Percentiles rank a stretch among this genome's conserved stretches.
phyloP scores from a whole-genome alignment of 2,888 invertebrate species.

The Slavum lentiscoides region DNA sequence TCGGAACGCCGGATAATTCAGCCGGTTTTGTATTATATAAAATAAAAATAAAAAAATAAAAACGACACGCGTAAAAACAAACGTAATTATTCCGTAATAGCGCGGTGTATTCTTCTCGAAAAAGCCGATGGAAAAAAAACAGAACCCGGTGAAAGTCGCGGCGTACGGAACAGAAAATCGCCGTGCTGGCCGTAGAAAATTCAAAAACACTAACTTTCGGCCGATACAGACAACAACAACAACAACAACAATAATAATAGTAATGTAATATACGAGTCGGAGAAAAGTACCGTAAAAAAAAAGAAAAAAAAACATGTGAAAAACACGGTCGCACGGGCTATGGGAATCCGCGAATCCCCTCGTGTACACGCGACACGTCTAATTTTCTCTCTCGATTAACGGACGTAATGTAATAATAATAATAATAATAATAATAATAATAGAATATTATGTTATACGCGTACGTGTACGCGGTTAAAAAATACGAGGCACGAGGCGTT shows the following conservation, averaged over 20 bases:
- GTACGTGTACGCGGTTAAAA: too few species aligned
- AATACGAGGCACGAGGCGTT: too few species aligned
- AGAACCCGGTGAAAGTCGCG: slow-evolving; percentile 10
- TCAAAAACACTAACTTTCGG: slow-evolving; percentile 3
- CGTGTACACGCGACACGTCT: not conserved
- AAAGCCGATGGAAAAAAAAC: too few species aligned
- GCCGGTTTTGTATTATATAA: too few species aligned
- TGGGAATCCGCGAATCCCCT: slow-evolving; percentile 4
- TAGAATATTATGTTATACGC: not conserved
- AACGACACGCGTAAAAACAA: not conserved
- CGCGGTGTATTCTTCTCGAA: not conserved
- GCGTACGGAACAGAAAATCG: slow-evolving; percentile 2
- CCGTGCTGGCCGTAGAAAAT: not conserved
- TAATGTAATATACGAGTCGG: not conserved
- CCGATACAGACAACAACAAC: not conserved
- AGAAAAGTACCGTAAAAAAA: slow-evolving; percentile 6
- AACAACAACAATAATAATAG: too few species aligned
- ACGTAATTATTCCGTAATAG: slow-evolving; percentile 19
- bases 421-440: too few species aligned
- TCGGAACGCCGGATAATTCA: too few species aligned
- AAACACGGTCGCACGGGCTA: not conserved
- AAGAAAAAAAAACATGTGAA: not conserved
- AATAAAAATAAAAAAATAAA: too few species aligned
- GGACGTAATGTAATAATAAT: not conserved
- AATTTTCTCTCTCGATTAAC: slow-evolving; percentile 34